Conservation (phyloP, 2,888 invertebrate genomes). For the Yponomeuta plumbellus region DNA sequence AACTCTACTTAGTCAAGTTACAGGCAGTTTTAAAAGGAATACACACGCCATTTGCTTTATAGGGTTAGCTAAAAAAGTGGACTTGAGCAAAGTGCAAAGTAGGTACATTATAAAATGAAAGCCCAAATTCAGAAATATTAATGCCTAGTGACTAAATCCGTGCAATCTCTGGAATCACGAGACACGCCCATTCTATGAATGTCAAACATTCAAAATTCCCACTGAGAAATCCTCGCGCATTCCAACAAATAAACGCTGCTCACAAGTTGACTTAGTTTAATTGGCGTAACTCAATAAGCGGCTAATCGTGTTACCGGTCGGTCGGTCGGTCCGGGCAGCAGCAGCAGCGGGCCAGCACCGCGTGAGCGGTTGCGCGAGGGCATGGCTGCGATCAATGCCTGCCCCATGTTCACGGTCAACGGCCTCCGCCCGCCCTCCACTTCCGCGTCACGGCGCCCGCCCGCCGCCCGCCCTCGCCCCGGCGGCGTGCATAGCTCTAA, state of each 20-base stretch:
- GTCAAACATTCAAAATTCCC: background rate
- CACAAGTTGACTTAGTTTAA: background rate
- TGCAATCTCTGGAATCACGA: no score
- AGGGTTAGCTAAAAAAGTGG: no score
- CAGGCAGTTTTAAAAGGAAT: no score
- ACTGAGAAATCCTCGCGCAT: background rate
- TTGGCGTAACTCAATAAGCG: background rate
- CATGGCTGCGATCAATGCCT: slow-evolving; percentile 64
- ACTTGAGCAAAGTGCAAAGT: no score
- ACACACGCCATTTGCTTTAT: no score
- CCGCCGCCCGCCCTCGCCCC: slow-evolving; percentile 30
- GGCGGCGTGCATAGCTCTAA: slow-evolving; percentile 40
- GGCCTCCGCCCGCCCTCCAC: slow-evolving; percentile 74
- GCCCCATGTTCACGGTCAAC: slow-evolving; percentile 76
- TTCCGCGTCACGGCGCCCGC: slow-evolving; percentile 31
- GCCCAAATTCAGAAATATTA: no score
- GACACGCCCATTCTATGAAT: no score
- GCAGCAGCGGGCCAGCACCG: background rate
- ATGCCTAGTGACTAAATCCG: no score
- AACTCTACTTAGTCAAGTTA: no score
- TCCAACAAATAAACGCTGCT: background rate
- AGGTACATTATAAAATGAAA: no score
- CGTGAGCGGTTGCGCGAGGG: slow-evolving; percentile 68
- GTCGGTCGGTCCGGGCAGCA: background rate
- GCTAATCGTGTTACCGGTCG: background rate